phyloP scores from a whole-genome alignment of 2,888 invertebrate genomes.

The Trissolcus japonicus region DNA sequence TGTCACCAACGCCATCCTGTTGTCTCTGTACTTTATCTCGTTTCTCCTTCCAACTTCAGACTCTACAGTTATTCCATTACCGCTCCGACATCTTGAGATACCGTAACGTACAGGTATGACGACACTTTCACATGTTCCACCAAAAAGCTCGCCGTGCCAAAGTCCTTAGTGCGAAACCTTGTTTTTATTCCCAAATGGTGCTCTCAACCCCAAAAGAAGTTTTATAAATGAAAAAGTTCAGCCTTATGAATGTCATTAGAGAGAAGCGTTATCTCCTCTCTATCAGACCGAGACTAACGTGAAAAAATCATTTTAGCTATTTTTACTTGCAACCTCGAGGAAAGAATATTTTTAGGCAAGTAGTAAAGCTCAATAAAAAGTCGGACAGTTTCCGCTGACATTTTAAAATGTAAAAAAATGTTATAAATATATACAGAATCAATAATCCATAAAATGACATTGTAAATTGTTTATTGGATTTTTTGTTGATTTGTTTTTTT shows the following conservation, averaged over 20 bases:
- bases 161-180: conserved; percentile 53
- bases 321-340: too few species aligned
- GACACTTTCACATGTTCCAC: conserved; percentile 62
- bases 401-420: too few species aligned
- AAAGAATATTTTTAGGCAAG: conserved; percentile 6
- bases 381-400: background rate
- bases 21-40: conserved; percentile 68
- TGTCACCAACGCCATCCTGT: conserved; percentile 69
- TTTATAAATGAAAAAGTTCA: conserved; percentile 25
- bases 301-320: too few species aligned
- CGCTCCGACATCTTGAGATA: conserved; percentile 62
- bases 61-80: conserved; percentile 67
- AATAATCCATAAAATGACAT: too few species aligned
- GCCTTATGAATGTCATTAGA: conserved; percentile 35
- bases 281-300: background rate
- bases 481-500: too few species aligned
- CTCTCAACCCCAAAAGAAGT: conserved; percentile 11
- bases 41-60: conserved; percentile 57
- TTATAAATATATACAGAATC: too few species aligned
- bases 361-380: conserved; percentile 17
- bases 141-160: conserved; percentile 36
- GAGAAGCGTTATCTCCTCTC: conserved; percentile 5
- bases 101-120: conserved; percentile 61
- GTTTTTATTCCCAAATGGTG: conserved; percentile 45
- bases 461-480: too few species aligned